Percentiles rank a stretch among this genome's conserved stretches.
Evolutionary conservation across 1,140 invertebrate species (phyloP).

Genomic region (Macrobrachium rosenbergii): DNA sequence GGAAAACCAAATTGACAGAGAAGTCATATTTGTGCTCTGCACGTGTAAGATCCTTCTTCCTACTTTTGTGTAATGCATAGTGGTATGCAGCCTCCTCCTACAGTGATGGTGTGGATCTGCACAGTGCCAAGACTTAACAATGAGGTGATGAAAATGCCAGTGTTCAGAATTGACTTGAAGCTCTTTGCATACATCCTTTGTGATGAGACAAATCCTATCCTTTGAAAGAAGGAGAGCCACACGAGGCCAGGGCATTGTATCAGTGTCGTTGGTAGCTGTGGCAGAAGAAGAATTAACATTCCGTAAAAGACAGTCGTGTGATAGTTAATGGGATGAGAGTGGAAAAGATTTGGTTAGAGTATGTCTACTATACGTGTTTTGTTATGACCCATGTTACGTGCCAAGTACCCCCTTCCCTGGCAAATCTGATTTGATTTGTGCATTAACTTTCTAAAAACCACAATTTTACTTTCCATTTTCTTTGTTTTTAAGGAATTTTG

Average conservation of each 20-base stretch:
- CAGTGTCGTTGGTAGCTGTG: constrained; percentile 38
- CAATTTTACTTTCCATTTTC: constrained; percentile 50
- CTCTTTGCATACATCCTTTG: constrained; percentile 36
- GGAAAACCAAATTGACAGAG: no score
- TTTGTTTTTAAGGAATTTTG: constrained; percentile 36
- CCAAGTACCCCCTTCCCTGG: constrained; percentile 48
- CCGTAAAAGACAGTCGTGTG: constrained; percentile 62
- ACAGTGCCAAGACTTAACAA: constrained; percentile 55
- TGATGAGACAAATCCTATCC: constrained; percentile 43
- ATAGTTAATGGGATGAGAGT: constrained; percentile 58
- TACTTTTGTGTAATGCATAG: constrained; percentile 19
- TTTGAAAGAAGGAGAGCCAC: constrained; percentile 32
- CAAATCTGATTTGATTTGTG: constrained; percentile 63
- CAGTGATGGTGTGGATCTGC: constrained; percentile 3
- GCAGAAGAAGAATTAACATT: constrained; percentile 52
- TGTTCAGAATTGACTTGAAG: constrained; percentile 35
- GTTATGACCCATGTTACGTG: constrained; percentile 61
- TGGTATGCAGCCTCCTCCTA: background rate
- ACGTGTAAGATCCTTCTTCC: constrained; percentile 9
- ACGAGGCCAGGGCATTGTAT: constrained; percentile 38
- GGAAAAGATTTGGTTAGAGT: constrained; percentile 51
- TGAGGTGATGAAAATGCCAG: constrained; percentile 55
- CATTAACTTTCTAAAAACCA: constrained; percentile 41
- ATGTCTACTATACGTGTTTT: constrained; percentile 41
- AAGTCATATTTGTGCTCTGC: no score